Evolutionary conservation across 2,797 vertebrate species (phyloP).

Genomic region (Falco peregrinus): DNA sequence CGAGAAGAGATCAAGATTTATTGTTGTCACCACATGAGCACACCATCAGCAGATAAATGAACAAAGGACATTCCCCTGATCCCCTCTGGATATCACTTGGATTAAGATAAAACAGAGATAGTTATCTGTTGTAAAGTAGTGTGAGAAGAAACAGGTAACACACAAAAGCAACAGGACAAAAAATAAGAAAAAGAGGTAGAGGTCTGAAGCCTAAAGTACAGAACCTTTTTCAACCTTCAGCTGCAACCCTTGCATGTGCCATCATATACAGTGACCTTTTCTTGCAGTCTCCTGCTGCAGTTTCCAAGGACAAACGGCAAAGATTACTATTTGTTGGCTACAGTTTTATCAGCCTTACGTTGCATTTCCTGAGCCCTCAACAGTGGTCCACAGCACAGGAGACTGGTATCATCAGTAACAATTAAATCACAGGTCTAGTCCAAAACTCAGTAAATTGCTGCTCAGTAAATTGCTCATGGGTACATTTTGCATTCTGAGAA

Average conservation of each 20-base stretch:
- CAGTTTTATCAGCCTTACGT: background rate
- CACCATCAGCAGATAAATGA: constrained; percentile 1
- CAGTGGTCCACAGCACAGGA: background rate
- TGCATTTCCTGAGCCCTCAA: background rate
- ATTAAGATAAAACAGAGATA: background rate
- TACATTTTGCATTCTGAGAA: background rate
- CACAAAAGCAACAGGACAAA: background rate
- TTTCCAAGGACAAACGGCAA: background rate
- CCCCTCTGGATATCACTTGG: background rate
- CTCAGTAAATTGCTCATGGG: background rate
- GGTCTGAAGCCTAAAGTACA: background rate
- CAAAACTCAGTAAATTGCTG: background rate
- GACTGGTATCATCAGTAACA: fast-evolving
- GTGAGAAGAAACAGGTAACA: background rate
- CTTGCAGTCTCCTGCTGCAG: background rate
- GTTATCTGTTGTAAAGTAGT: background rate
- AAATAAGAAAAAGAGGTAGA: background rate
- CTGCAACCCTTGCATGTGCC: background rate
- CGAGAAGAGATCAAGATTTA: constrained; percentile 10
- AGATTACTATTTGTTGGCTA: background rate
- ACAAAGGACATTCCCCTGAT: background rate
- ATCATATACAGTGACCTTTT: background rate
- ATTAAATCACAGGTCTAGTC: background rate
- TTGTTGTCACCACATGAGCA: background rate
- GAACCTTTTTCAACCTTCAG: background rate